Conservation (phyloP, 2,888 invertebrate species). For the Trilocha varians region DNA sequence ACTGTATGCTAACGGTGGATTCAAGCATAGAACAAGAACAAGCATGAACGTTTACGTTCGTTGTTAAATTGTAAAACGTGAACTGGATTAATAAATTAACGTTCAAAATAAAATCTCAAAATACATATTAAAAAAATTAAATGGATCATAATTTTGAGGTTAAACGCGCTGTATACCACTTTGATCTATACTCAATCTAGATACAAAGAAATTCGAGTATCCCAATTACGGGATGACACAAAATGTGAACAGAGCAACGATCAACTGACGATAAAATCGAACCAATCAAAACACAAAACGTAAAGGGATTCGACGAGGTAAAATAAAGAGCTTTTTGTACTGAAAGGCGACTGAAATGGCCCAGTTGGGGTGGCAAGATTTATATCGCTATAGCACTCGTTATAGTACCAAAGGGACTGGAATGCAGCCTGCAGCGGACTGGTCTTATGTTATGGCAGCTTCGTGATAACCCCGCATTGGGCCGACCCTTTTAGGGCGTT, state of each 20-base stretch:
- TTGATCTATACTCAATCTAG: no score
- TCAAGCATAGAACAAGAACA: no score
- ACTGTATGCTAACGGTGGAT: no score
- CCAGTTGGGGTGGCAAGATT: slow-evolving; percentile 60
- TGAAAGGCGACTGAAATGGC: slow-evolving; percentile 56
- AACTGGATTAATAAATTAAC: no score
- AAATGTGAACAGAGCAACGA: slow-evolving; percentile 18
- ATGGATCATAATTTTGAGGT: no score
- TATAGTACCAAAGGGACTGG: slow-evolving; percentile 62
- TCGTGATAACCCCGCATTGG: slow-evolving; percentile 7
- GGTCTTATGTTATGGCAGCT: slow-evolving; percentile 14
- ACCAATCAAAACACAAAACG: slow-evolving; percentile 25
- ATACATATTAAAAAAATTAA: no score
- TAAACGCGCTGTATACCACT: no score
- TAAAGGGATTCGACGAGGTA: slow-evolving; percentile 55
- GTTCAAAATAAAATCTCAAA: no score
- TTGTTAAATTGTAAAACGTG: no score
- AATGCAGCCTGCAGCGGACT: slow-evolving; percentile 53
- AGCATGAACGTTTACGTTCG: no score
- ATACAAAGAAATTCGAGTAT: no score
- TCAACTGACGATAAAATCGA: slow-evolving; percentile 41
- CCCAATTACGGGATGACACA: neutral
- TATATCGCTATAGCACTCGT: slow-evolving; percentile 65
- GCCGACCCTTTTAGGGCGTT: slow-evolving; percentile 7
- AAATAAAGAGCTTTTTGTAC: slow-evolving; percentile 61